Conservation (phyloP, 2,113 vertebrate genomes). For the Phodopus roborovskii region DNA sequence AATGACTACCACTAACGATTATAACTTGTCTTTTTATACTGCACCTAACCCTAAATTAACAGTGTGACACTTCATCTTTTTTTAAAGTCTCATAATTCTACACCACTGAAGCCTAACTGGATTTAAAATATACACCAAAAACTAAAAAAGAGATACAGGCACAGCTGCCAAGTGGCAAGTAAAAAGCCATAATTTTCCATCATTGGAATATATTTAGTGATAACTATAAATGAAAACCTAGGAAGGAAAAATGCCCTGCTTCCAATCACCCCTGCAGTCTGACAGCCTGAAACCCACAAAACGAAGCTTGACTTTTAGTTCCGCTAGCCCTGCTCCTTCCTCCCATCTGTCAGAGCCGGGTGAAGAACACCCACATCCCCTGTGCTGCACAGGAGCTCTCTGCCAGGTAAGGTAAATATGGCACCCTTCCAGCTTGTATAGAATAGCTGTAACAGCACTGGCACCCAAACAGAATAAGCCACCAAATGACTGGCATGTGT, state of each 20-base stretch:
- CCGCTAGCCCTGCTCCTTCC: constrained; percentile 40
- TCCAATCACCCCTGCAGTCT: constrained; percentile 61
- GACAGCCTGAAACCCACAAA: constrained; percentile 71
- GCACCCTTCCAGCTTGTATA: neutral
- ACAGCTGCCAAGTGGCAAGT: constrained; percentile 81
- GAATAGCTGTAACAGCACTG: neutral
- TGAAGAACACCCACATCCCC: constrained; percentile 59
- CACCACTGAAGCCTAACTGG: constrained; percentile 69
- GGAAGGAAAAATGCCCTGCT: constrained; percentile 26
- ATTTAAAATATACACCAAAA: constrained; percentile 80
- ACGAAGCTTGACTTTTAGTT: constrained; percentile 36
- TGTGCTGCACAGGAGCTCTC: neutral
- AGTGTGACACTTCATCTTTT: constrained; percentile 59
- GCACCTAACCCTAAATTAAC: constrained; percentile 75
- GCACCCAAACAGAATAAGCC: neutral
- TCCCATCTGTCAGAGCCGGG: constrained; percentile 36
- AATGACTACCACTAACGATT: constrained; percentile 60
- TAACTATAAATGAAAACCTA: constrained; percentile 81
- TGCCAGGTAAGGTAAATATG: constrained; percentile 71
- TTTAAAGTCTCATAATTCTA: constrained; percentile 69
- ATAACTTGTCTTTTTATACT: constrained; percentile 74
- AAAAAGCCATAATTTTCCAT: constrained; percentile 78
- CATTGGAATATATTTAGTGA: constrained; percentile 80
- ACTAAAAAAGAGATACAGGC: constrained; percentile 74
- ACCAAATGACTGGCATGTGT: neutral